Conservation (phyloP, 2,797 vertebrate species). For the Fringilla coelebs region DNA sequence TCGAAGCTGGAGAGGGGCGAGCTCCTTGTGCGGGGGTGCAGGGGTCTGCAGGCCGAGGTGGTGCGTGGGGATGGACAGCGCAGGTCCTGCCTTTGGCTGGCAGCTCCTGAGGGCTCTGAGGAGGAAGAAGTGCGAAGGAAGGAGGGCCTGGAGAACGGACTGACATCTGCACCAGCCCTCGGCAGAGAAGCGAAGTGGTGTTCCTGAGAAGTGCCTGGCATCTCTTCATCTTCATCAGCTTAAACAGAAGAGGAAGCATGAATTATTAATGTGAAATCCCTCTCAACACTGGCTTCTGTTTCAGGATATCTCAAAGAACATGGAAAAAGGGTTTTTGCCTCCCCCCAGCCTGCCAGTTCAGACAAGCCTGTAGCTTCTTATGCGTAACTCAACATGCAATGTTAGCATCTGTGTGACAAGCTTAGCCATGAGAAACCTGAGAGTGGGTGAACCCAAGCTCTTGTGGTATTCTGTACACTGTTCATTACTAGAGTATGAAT, state of each 20-base stretch:
- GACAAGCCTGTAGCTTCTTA: background rate
- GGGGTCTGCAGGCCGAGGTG: conserved; percentile 45
- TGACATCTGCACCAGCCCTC: conserved; percentile 27
- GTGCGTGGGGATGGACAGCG: background rate
- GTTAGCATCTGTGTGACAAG: background rate
- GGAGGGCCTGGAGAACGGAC: conserved; percentile 35
- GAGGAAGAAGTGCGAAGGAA: conserved; percentile 57
- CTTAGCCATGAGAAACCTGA: background rate
- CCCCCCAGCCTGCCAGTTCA: background rate
- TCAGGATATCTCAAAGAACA: background rate
- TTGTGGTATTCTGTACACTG: background rate
- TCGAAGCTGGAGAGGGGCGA: conserved; percentile 40
- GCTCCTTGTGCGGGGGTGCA: background rate
- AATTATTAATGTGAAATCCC: conserved; percentile 25
- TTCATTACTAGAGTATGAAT: background rate
- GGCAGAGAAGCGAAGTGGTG: conserved; percentile 32
- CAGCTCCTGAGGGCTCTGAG: conserved; percentile 45
- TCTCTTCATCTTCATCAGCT: conserved; percentile 74
- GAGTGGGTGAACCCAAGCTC: background rate
- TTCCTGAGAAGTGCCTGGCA: conserved; percentile 64
- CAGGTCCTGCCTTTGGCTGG: conserved; percentile 62
- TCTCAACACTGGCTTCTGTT: background rate
- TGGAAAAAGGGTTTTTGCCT: background rate
- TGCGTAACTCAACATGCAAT: background rate
- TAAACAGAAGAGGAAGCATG: conserved; percentile 63